Base-by-base conservation (phyloP, 1,140 invertebrate species). In the Cyclargus thomasi region DNA sequence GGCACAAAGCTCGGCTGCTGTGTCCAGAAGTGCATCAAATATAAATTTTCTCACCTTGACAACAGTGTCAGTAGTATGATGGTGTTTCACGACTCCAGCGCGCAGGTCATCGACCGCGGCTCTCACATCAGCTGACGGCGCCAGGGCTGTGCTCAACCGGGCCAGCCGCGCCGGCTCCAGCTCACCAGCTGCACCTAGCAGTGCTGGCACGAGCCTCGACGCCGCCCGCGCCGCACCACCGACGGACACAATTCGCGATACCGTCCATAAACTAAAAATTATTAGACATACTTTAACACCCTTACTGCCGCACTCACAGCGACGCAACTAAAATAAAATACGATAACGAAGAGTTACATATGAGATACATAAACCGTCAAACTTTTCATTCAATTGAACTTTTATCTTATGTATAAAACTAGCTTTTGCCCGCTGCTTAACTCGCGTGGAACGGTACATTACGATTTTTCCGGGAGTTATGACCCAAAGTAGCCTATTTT, bases 1-100 rank as follows among this genome's bases (percentile, higher is more conserved):
- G 94, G 95, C 82, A 98, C 97, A n/a, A 29, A 97, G 80, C 74
- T 97, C 96, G 59, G 96, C 96, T 4, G 97, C 94, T 1, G 97
- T 95, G 29, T 8, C 29, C 0, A 29, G 4, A 0, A 29, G 29
- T 8, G 29, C 29, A n/a, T n/a, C 8, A 35, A 35, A 35, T 5
- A 47, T 47, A 47, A 16, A 14, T 47, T 47, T 17, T 17, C 53
- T 55, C 16, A 80, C 95, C 90, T 95, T 95, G 47, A 95, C 94
- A 21, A 98, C 94, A 1, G 96, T 97, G 79, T 97, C 96, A 72
- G 96, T 97, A 73, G 97, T 97, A 67, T 97, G 95, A 80, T 97
- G 96, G 23, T 93, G 94, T 77, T 95, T 95, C 0, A 96, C 95
- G 17, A 94, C 94, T 68, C 93, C 94, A 29, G 96, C 95, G 63